phyloP scores from a whole-genome alignment of 1,140 invertebrate species.

The Araneus ventricosus region DNA sequence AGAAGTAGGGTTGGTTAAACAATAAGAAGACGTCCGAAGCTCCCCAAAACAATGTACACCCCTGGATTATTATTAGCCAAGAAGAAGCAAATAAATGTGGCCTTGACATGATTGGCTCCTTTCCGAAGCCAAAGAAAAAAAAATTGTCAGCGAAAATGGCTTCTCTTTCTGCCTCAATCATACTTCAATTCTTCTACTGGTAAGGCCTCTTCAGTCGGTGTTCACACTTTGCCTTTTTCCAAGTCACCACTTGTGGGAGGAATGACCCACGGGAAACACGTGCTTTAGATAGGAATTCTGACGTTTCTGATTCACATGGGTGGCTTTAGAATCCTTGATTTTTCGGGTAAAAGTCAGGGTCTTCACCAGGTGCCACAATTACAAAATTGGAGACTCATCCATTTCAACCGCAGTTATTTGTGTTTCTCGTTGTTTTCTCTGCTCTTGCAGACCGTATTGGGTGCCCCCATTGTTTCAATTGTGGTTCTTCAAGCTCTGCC shows the following conservation, averaged over 20 bases:
- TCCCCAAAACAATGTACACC: slow-evolving; percentile 61
- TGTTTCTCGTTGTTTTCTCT: slow-evolving; percentile 19
- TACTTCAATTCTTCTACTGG: slow-evolving; percentile 57
- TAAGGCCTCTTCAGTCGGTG: not conserved
- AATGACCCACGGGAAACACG: slow-evolving; percentile 35
- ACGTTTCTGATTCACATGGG: not conserved
- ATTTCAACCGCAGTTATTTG: not conserved
- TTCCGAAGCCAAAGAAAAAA: slow-evolving; percentile 55
- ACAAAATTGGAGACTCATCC: slow-evolving; percentile 22
- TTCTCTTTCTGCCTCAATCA: slow-evolving; percentile 62
- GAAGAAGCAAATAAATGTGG: slow-evolving; percentile 68
- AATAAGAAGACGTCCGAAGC: slow-evolving; percentile 65
- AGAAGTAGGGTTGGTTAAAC: slow-evolving; percentile 35
- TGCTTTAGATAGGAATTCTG: not conserved
- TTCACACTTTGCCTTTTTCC: slow-evolving; percentile 25
- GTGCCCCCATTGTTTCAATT: not conserved
- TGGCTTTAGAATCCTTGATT: not conserved
- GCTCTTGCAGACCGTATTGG: not conserved
- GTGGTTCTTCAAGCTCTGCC: not conserved
- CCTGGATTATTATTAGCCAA: slow-evolving; percentile 72
- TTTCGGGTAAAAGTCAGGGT: slow-evolving; percentile 20
- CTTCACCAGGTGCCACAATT: not conserved
- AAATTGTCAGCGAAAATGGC: slow-evolving; percentile 70
- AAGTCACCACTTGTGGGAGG: not conserved
- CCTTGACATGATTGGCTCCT: slow-evolving; percentile 72